phyloP scores from a whole-genome alignment of 2,113 vertebrate genomes.

The Calonectris borealis region DNA sequence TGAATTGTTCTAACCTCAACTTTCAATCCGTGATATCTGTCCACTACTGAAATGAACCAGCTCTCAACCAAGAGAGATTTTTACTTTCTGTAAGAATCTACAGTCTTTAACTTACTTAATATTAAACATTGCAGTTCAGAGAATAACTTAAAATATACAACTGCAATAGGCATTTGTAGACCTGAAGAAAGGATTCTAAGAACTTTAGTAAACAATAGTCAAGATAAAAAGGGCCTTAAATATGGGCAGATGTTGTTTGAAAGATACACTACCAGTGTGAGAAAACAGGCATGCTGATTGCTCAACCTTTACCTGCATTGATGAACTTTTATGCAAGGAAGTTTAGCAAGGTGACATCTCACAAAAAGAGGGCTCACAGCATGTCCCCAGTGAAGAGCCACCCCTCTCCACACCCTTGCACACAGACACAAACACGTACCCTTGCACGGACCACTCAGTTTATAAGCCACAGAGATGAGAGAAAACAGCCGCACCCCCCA shows the following conservation, averaged over 20 bases:
- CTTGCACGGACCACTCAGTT: not conserved
- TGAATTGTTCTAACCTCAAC: not conserved
- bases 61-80: not conserved
- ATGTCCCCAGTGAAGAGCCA: fast-evolving
- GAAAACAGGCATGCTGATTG: not conserved
- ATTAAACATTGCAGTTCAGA: not conserved
- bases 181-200: not conserved
- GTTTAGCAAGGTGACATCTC: not conserved
- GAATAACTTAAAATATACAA: not conserved
- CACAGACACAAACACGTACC: not conserved
- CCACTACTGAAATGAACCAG: not conserved
- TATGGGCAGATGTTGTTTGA: not conserved
- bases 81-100: not conserved
- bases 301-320: not conserved
- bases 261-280: not conserved
- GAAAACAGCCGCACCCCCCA: not conserved
- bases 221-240: not conserved
- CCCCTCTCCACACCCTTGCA: not conserved
- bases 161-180: not conserved
- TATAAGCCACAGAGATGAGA: not conserved
- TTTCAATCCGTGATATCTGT: not conserved
- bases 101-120: not conserved
- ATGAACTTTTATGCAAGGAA: not conserved
- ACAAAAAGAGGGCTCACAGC: not conserved
- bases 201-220: not conserved